A percentile compares a stretch with the other conserved stretches of the same genome.
Evolutionary conservation across 2,113 vertebrate genomes (phyloP).

Genomic region (Taurulus bubalis): DNA sequence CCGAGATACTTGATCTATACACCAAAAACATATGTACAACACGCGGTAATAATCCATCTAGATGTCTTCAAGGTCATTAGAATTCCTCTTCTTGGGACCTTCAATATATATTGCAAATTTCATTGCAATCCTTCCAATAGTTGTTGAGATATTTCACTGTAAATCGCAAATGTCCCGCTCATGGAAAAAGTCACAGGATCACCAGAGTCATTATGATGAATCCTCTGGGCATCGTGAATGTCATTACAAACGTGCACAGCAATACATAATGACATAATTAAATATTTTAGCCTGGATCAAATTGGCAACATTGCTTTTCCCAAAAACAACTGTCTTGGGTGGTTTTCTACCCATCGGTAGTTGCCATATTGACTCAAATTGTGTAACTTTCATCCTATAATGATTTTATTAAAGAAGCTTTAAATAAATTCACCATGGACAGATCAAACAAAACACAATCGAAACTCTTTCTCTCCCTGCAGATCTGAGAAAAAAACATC

Average conservation of each 20-base stretch:
- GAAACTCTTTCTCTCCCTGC: neutral
- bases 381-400: neutral
- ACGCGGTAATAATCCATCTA: no score
- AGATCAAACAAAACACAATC: neutral
- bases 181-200: neutral
- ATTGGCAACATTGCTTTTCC: neutral
- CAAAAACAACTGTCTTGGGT: neutral
- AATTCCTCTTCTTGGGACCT: neutral
- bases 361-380: neutral
- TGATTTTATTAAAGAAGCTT: neutral
- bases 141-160: neutral
- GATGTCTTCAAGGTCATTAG: no score
- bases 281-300: neutral
- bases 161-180: neutral
- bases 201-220: neutral
- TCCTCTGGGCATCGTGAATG: neutral
- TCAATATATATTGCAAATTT: neutral
- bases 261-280: neutral
- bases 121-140: neutral
- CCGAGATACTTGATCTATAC: no score
- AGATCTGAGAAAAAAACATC: no score
- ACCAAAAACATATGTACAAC: no score
- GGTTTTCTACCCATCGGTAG: neutral
- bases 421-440: neutral
- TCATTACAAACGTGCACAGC: neutral